A percentile compares a stretch with the other conserved stretches of the same genome.
phyloP scores from a whole-genome alignment of 1,140 invertebrate genomes.

The Archegozetes longisetosus region DNA sequence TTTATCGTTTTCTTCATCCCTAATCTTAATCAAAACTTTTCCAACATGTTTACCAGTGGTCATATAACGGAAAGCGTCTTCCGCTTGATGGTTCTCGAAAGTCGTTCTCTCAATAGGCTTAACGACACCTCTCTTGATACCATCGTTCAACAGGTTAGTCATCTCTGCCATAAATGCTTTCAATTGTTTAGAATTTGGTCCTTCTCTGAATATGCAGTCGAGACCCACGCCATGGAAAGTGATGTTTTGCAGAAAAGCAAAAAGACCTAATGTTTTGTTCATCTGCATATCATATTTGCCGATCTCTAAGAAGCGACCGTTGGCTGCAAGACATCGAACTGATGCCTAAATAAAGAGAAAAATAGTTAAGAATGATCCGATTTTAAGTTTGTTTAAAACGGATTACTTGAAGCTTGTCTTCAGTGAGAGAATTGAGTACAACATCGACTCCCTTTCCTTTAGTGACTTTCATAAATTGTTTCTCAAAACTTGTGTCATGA shows the following conservation, averaged over 20 bases:
- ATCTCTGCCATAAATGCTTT: not conserved
- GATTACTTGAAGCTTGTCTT: slow-evolving; percentile 50
- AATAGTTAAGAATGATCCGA: not conserved
- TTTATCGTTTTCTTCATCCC: slow-evolving; percentile 25
- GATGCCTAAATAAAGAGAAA: slow-evolving; percentile 42
- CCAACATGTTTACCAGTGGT: slow-evolving; percentile 90
- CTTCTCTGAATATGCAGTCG: slow-evolving; percentile 57
- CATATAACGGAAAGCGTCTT: slow-evolving; percentile 86
- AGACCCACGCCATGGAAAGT: slow-evolving; percentile 89
- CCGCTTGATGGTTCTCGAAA: slow-evolving; percentile 65
- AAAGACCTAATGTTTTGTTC: slow-evolving; percentile 74
- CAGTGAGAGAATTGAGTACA: slow-evolving; percentile 48
- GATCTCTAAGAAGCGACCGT: slow-evolving; percentile 89
- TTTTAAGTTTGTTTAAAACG: not conserved
- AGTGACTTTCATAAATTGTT: slow-evolving; percentile 57
- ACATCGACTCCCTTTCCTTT: slow-evolving; percentile 49
- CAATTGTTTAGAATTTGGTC: slow-evolving; percentile 1
- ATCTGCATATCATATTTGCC: slow-evolving; percentile 91
- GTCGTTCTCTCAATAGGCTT: slow-evolving; percentile 61
- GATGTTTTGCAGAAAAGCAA: slow-evolving; percentile 82
- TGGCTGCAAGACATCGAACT: slow-evolving; percentile 65
- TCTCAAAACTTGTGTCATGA: slow-evolving; percentile 75
- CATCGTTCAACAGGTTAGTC: slow-evolving; percentile 34
- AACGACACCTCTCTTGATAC: slow-evolving; percentile 67
- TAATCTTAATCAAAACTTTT: slow-evolving; percentile 52